Conservation (phyloP, 2,888 invertebrate genomes). For the Epiblema foenella region DNA sequence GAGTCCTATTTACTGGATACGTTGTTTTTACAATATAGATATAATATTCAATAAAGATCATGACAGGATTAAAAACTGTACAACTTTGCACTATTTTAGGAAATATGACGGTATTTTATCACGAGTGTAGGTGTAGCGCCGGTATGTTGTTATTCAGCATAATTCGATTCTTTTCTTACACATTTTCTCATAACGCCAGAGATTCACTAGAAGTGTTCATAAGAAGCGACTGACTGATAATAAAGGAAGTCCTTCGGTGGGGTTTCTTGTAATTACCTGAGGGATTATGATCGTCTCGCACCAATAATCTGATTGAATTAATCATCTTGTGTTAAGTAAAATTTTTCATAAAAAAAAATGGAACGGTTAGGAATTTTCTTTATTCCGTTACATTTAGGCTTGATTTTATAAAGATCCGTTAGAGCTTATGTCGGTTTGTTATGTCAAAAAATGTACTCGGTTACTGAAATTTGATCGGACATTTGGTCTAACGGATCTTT, state of each 20-base stretch:
- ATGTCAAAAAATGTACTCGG: too few species aligned
- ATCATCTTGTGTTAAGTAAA: conserved; percentile 20
- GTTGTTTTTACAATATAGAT: too few species aligned
- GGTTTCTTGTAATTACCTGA: conserved; percentile 34
- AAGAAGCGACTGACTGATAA: conserved; percentile 37
- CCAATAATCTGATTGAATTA: conserved; percentile 36
- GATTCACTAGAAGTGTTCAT: conserved; percentile 32
- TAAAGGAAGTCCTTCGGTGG: conserved; percentile 22
- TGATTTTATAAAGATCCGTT: neutral
- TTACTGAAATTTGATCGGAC: too few species aligned
- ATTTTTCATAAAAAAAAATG: conserved; percentile 18
- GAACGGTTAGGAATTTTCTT: neutral
- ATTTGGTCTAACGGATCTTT: too few species aligned
- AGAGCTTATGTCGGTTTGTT: too few species aligned
- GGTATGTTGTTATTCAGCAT: neutral
- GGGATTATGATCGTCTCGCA: conserved; percentile 33
- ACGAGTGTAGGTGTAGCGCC: too few species aligned
- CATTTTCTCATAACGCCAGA: conserved; percentile 13
- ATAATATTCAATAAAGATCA: too few species aligned
- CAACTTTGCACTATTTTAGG: too few species aligned
- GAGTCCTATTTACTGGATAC: too few species aligned
- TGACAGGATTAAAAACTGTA: too few species aligned
- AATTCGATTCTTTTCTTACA: conserved; percentile 4
- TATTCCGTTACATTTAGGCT: neutral
- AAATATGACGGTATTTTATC: too few species aligned